Conservation (phyloP, 2,797 vertebrate genomes). For the Syndactyla subalaris region DNA sequence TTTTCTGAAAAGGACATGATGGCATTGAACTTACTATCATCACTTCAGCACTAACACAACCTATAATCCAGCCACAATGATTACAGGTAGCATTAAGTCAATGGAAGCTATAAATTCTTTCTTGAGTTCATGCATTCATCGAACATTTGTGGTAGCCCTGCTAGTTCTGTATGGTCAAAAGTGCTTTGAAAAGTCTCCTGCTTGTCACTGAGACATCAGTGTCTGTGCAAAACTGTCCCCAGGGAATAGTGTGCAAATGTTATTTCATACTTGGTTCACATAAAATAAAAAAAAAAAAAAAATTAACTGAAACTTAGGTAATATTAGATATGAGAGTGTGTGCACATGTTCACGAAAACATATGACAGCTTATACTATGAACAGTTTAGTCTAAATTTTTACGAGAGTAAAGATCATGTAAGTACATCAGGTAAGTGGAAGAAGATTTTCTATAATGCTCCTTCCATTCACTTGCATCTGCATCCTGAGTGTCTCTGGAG, state of each 20-base stretch:
- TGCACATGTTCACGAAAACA: neutral
- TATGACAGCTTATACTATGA: neutral
- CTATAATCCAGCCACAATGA: neutral
- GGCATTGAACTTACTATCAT: neutral
- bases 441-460: neutral
- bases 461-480: neutral
- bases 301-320: neutral
- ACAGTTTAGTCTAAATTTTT: neutral
- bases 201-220: neutral
- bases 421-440: neutral
- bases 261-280: neutral
- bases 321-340: neutral
- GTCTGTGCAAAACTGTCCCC: neutral
- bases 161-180: neutral
- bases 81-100: neutral
- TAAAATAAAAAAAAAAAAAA: neutral
- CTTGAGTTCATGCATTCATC: neutral
- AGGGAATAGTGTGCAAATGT: accelerated
- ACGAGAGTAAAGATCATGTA: neutral
- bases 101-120: neutral
- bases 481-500: neutral
- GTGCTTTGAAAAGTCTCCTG: neutral
- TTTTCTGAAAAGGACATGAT: neutral
- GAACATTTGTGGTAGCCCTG: neutral
- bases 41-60: neutral